Conservation (phyloP, 2,888 invertebrate genomes). For the Dasysyrphus tricinctus region DNA sequence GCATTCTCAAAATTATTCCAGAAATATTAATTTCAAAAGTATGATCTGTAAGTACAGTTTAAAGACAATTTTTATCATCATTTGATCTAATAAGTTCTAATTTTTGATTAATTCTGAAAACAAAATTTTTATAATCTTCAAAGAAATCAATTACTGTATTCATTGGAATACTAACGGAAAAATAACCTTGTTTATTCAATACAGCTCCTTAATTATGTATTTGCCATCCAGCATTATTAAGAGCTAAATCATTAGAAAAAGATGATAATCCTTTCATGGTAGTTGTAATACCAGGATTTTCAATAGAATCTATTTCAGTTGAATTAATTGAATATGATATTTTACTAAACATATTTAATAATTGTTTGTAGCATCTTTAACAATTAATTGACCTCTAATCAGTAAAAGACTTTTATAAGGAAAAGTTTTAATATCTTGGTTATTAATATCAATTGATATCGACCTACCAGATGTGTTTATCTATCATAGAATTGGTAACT, state of each 20-base stretch:
- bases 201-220: constrained; percentile 11
- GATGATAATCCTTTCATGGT: not conserved
- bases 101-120: too few relatives aligned
- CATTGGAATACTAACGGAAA: constrained; percentile 11
- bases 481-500: constrained; percentile 30
- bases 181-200: constrained; percentile 23
- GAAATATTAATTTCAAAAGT: constrained; percentile 31
- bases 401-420: constrained; percentile 32
- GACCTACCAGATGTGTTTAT: constrained; percentile 9
- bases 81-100: too few relatives aligned
- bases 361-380: constrained; percentile 35
- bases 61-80: too few relatives aligned
- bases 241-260: constrained; percentile 18
- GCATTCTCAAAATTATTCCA: constrained; percentile 45
- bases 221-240: constrained; percentile 31
- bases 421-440: constrained; percentile 36
- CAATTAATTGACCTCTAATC: constrained; percentile 39
- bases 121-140: not conserved
- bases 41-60: not conserved
- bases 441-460: constrained; percentile 38
- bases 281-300: constrained; percentile 35
- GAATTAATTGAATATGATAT: constrained; percentile 37
- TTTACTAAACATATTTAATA: constrained; percentile 41
- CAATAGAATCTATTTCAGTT: constrained; percentile 34
- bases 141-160: not conserved